Base-by-base conservation (phyloP, 64 coral and sea anemone species). In the Acropora yongei region DNA sequence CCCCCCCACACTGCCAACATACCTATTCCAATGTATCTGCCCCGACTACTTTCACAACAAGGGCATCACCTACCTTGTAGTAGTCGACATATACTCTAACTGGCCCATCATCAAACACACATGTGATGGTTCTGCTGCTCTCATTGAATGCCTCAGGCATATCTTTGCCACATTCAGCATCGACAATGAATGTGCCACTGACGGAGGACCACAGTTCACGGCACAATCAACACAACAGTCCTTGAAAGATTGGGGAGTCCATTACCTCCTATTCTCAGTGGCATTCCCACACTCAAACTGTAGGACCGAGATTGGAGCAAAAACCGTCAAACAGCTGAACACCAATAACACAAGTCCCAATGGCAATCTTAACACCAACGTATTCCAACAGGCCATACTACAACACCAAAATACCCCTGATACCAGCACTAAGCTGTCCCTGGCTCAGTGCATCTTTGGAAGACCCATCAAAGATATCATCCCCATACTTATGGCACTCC, bases 11-110 rank as follows among this genome's bases (percentile, higher is more conserved):
- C 89, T 3, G 41, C 78, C 12, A 13, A 41, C 3, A 9, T 51
- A 68, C 47, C 89, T 67, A 16, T 90, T 90, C 78, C 89, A 90
- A 66, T 90, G 89, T 18, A 82, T 90, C 17, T 90, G 89, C 71
- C 65, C 77, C 2, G 78, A 91, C 60, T 82, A 48, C 89, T 78
- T 89, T 74, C 44, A 82, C 57, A 45, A 82, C 89, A 82, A 90
- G 42, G 89, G 88, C 44, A 49, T 82, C 45, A 72, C 74, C 78
- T 83, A 83, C 78, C 89, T 91, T 39, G 47, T 91, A 4, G 48
- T 84, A 14, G 80, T 91, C 14, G 89, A 91, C 4, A 4, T 67
- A 19, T 84, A 91, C 72, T 91, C 80, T 44, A 91, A 83, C 72
- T 91, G 80, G 80, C 89, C 89, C 14, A 91, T 84, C 68, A 14